Conservation (phyloP, 2,888 invertebrate genomes). For the Melinaea marsaeus region DNA sequence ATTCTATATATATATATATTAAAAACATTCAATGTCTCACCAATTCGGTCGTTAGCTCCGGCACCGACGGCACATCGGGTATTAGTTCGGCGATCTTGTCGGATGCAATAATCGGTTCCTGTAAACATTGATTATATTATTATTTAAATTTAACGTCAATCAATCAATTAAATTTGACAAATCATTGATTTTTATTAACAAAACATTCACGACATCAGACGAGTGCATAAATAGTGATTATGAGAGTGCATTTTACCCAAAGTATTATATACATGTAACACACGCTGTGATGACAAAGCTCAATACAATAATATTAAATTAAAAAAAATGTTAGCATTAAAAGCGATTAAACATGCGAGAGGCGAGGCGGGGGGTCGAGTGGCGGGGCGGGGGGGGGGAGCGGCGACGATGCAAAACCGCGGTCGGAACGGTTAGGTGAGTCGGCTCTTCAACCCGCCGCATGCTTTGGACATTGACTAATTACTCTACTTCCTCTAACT, state of each 20-base stretch:
- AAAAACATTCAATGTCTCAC: slow-evolving; percentile 38
- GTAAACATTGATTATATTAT: slow-evolving; percentile 37
- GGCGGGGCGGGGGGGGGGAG: slow-evolving; percentile 41
- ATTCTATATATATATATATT: background rate
- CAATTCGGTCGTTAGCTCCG: slow-evolving; percentile 65
- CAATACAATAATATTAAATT: slow-evolving; percentile 1
- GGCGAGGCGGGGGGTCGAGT: slow-evolving; percentile 33
- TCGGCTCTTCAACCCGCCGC: slow-evolving; percentile 59
- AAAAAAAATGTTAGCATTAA: slow-evolving; percentile 51
- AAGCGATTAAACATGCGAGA: slow-evolving; percentile 40
- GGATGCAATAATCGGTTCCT: slow-evolving; percentile 56
- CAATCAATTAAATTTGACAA: background rate
- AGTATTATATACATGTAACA: background rate
- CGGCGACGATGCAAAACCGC: slow-evolving; percentile 38
- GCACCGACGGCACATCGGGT: slow-evolving; percentile 65
- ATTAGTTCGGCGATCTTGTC: slow-evolving; percentile 70
- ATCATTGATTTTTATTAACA: background rate
- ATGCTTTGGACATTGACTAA: slow-evolving; percentile 38
- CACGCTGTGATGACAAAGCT: background rate
- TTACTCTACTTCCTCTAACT: slow-evolving; percentile 5
- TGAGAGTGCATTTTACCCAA: too few relatives aligned
- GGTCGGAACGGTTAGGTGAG: slow-evolving; percentile 45
- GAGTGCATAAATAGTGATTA: too few relatives aligned
- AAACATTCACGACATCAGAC: background rate
- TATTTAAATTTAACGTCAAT: too few relatives aligned